Conservation (phyloP, 2,113 vertebrate species). For the Urocynchramus pylzowi region DNA sequence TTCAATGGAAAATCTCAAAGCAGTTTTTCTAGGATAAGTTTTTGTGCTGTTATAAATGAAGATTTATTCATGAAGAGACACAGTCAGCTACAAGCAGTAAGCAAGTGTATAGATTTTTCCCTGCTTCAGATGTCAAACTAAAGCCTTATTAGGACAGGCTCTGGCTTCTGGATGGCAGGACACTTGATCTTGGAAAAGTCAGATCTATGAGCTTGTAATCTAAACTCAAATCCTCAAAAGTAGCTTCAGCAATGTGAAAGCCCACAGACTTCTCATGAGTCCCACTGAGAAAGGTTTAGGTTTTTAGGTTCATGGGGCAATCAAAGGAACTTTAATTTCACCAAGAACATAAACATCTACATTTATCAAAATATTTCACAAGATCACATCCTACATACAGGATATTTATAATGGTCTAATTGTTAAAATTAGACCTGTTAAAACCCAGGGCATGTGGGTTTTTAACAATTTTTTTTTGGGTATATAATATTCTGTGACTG, state of each 20-base stretch:
- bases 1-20: conserved; percentile 18
- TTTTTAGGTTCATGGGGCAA: not conserved
- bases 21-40: conserved; percentile 2
- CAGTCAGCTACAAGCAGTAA: not conserved
- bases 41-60: not conserved
- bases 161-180: not conserved
- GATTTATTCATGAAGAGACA: not conserved
- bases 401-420: not conserved
- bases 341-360: not conserved
- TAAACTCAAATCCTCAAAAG: not conserved
- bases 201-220: not conserved
- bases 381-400: not conserved
- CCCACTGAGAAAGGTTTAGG: not conserved
- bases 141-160: not conserved
- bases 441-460: rapidly evolving
- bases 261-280: not conserved
- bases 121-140: not conserved
- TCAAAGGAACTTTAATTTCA: not conserved
- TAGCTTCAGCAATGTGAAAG: not conserved
- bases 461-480: not conserved
- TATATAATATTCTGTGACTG: not conserved
- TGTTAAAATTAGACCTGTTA: no score
- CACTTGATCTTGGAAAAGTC: not conserved
- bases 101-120: not conserved
- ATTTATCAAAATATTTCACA: not conserved